Base-by-base conservation (phyloP, 2,888 invertebrate species). In the Trisateles emortualis region DNA sequence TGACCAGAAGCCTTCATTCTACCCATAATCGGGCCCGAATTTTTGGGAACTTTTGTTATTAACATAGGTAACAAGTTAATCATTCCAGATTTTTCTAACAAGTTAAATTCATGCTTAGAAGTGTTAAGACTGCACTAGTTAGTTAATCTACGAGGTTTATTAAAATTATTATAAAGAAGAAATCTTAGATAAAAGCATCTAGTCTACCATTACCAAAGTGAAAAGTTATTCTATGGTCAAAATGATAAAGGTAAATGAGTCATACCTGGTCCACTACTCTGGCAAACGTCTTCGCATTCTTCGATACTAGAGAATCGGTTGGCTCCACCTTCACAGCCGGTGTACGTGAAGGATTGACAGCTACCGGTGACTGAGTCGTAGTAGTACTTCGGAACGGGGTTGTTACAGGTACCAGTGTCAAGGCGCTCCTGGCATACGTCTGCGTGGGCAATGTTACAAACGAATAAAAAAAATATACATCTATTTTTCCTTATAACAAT, bases 241-340 rank as follows among this genome's bases (percentile, higher is more conserved):
- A 26, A 26, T 26, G 5, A 19, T 3, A 5, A 3, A 19, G 5
- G 19, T 19, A 19, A 19, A 19, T 19, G 2, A 19, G 26, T n/a
- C n/a, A 33, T 68, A 91, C 91, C 87, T 60, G 86, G 88, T 54
- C 83, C 84, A 1, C 68, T 65, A 1, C 49, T 45, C 1, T 79
- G 79, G 84, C 97, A 98, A 72, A 96, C 88, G 3, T 94, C 93
- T 79, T 96, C 94, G 79, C 98, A 98, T 79, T 97, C 96, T 22
- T 94, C 93, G n/a, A 90, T 80, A 8, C 94, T 94, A 52, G 95
- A 95, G 89, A 98, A 98, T 47, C 97, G 93, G 85, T 98, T 98
- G 44, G 96, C 96, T 70, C 97, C 97, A 26, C 98, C 98, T 30
- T 92, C 94, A 80, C 98, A 98, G 52, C 98, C 98, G 30, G 97